Base-by-base conservation (phyloP, 1,140 invertebrate species). In the Chlorops oryzae region DNA sequence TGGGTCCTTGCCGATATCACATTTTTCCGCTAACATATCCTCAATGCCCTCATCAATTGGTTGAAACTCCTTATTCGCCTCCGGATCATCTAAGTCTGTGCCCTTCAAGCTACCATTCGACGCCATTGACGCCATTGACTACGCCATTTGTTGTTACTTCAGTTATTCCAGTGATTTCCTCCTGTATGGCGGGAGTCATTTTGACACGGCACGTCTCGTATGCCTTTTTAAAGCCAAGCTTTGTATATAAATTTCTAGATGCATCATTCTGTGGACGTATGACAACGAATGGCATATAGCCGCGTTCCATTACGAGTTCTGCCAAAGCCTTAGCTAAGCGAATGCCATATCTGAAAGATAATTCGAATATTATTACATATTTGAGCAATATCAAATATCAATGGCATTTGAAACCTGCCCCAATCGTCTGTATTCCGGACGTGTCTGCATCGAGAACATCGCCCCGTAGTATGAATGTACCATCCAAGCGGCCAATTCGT, bases 401-500 rank as follows among this genome's bases (percentile, higher is more conserved):
- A n/a, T n/a, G n/a, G n/a, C n/a, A n/a, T n/a, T n/a, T n/a, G n/a
- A 20, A 44, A 48, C 74, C 59, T 69, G 81, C 56, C 87, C 87
- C 78, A 88, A 88, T 57, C 87, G 77, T 51, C 87, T 78, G 69
- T 82, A 85, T 65, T 88, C 85, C 21, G 86, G 86, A 65, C 81
- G 79, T 44, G 87, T 90, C 73, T 89, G 86, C 87, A 90, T 90
- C n/a, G 87, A 89, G 70, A 89, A 89, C 87, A 90, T 89, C 35
- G 87, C 87, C 18, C 87, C 87, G 67, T 90, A 90, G 72, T 90
- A 90, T 3, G 86, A 88, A 61, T 90, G 87, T 23, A 88, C 83
- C 86, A 90, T 89, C 86, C 86, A 89, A 6, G 86, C 87, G 6
- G 85, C 86, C 20, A 89, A 68, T 54, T 82, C 78, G 22, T 81